These are phyloP conservation scores for Erythrocercus mccallii DNA, from an alignment of 2,113 vertebrate species.

Conservation along the genomic window DNA sequence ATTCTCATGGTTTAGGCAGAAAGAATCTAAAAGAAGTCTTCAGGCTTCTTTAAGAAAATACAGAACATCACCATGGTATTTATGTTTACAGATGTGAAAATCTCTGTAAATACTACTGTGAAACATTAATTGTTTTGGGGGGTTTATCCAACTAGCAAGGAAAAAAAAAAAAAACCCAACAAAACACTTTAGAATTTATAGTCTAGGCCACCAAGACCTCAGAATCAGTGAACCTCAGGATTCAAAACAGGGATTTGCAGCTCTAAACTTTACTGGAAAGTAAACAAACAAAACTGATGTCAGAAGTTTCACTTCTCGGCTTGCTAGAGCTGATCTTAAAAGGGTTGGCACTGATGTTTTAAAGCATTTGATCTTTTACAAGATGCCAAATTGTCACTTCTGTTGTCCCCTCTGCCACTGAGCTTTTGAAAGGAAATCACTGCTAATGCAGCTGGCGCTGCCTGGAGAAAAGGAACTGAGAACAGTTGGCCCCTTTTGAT, in stretches of 20 bases:
- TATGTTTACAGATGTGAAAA: constrained; percentile 19
- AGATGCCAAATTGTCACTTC: background rate
- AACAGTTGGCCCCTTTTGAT: background rate
- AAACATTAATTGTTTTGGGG: background rate
- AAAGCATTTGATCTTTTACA: background rate
- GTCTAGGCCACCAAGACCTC: background rate
- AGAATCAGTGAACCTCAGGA: background rate
- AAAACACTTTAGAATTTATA: background rate
- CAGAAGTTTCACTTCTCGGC: background rate
- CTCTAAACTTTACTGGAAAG: background rate
- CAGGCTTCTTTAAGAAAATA: background rate
- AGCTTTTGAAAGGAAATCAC: background rate
- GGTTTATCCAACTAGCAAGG: background rate
- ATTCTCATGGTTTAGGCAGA: background rate
- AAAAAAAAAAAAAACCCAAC: rapidly evolving
- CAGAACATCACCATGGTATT: background rate
- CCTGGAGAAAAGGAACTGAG: background rate
- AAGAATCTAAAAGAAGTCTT: background rate
- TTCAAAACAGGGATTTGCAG: background rate
- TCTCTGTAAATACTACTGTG: background rate
- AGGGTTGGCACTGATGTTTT: background rate
- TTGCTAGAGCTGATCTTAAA: background rate
- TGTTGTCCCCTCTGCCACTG: background rate
- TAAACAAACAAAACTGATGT: background rate
- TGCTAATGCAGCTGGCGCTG: background rate